phyloP scores from a whole-genome alignment of 37 sponge, comb jelly and placozoan genomes.

The Chondrosia reniformis region DNA sequence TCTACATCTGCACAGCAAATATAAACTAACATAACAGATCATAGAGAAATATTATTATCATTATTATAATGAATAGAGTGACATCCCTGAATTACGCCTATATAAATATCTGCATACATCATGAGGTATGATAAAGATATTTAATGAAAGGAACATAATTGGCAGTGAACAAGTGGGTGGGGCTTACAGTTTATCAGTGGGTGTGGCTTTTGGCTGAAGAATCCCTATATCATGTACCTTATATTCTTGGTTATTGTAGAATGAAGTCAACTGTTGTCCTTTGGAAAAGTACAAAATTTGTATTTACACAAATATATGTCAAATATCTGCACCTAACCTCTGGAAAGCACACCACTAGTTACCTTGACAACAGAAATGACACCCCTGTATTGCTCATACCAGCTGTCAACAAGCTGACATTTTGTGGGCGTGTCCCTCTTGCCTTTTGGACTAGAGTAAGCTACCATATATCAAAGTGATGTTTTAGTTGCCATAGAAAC shows the following conservation, averaged over 20 bases:
- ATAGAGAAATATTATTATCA: too few species aligned
- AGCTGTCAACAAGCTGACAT: slow-evolving; percentile 81
- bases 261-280: too few species aligned
- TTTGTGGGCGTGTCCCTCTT: slow-evolving; percentile 30
- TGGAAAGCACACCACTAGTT: slow-evolving; percentile 48
- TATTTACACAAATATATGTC: slow-evolving; percentile 3
- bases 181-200: slow-evolving; percentile 54
- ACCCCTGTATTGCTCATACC: slow-evolving; percentile 82
- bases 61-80: too few species aligned
- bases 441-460: slow-evolving; percentile 22
- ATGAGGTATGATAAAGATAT: too few species aligned
- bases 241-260: slow-evolving; percentile 51
- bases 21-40: too few species aligned
- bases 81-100: too few species aligned
- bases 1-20: too few species aligned
- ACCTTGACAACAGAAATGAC: slow-evolving; percentile 85
- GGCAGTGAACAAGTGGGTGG: too few species aligned
- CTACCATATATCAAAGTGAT: background rate
- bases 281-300: background rate
- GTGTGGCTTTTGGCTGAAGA: slow-evolving; percentile 52
- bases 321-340: slow-evolving; percentile 29
- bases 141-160: too few species aligned
- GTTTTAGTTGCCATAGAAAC: too few species aligned
- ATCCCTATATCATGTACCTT: slow-evolving; percentile 68
- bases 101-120: too few species aligned